Evolutionary conservation across 2,113 vertebrate genomes (phyloP).

Genomic region (Girardinichthys multiradiatus): DNA sequence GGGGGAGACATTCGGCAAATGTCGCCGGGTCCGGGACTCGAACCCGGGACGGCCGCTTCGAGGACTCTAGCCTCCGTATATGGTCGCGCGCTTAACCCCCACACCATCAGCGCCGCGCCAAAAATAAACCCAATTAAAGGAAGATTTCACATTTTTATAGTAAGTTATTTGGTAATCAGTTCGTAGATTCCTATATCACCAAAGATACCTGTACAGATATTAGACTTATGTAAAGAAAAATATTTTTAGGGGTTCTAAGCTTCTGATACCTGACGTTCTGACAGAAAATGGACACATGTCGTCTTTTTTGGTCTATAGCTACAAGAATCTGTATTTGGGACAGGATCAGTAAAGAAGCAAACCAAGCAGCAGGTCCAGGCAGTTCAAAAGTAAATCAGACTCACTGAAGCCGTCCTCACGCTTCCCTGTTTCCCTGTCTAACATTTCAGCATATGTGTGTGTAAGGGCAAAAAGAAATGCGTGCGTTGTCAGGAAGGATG

Average conservation of each 20-base stretch:
- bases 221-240: neutral
- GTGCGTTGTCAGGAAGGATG: constrained; percentile 58
- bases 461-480: neutral
- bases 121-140: no score
- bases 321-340: constrained; percentile 61
- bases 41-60: no score
- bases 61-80: no score
- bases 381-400: constrained; percentile 2
- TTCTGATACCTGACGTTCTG: neutral
- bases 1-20: no score
- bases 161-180: neutral
- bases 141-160: neutral
- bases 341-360: constrained; percentile 62
- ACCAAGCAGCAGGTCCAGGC: constrained; percentile 22
- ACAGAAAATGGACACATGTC: neutral
- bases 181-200: neutral
- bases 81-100: no score
- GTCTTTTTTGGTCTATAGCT: constrained; percentile 41
- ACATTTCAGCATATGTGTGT: neutral
- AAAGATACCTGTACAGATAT: neutral
- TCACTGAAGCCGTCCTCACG: neutral
- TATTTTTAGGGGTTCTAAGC: no score
- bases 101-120: no score
- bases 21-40: no score
- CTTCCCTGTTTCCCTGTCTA: constrained; percentile 12